Base-by-base conservation (phyloP, 2,797 vertebrate species). In the Hipposideros larvatus region DNA sequence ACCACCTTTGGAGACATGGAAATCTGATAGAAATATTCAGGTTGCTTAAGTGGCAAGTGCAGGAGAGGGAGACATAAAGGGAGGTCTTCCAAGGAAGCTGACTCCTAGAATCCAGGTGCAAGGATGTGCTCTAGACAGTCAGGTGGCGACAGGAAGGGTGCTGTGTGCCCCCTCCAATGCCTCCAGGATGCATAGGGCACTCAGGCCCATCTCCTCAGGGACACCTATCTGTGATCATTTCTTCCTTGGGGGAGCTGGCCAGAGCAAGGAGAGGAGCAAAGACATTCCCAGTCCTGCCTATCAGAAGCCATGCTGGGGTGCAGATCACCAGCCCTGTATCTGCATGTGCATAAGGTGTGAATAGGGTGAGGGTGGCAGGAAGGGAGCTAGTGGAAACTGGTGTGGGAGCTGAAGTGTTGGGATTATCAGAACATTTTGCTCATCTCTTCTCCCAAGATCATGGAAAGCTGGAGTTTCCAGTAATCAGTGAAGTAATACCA, bases 11-110 rank as follows among this genome's bases (percentile, higher is more conserved):
- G 84, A 97, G 90, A 97, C 70, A 71, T 22, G 70, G 63, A 96
- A 95, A 91, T 95, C 92, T 85, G 92, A 96, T n/a, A 92, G 97
- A 97, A 96, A 95, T 97, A 96, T 78, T 96, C 93, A 70, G 95
- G 82, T 86, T 93, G 87, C 90, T 96, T 96, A 94, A 94, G 84
- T 51, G 83, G 83, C 89, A 53, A 90, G 59, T 21, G 37, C 57
- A 85, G 94, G 82, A 79, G 51, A 96, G 91, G 92, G 71, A 90
- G 78, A 94, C 65, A 90, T 77, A 96, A 95, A 98, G 91, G 11
- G 85, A 95, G 65, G 66, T 93, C 96, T 91, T 97, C 73, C 84
- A 95, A 95, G 59, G 34, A 96, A 93, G n/a, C 22, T 41, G 46
- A 46, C 68, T 71, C 70, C 55, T 65, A 61, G 75, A 82, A 89